phyloP scores from a whole-genome alignment of 2,797 vertebrate species.

The Lacerta bilineata region DNA sequence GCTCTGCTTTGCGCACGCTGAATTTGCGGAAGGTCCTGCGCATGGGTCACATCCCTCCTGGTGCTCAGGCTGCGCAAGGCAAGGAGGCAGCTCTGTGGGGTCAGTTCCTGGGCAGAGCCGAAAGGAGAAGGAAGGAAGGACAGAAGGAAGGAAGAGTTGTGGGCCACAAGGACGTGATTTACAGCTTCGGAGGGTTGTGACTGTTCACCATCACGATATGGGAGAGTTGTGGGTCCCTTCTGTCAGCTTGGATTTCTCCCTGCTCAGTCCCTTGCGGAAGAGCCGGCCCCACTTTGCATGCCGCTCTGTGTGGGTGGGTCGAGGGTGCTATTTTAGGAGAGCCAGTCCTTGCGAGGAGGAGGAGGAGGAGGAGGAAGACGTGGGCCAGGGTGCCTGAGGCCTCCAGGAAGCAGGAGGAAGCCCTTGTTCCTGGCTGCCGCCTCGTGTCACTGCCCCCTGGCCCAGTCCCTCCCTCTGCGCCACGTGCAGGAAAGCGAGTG shows the following conservation, averaged over 20 bases:
- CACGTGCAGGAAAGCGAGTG: not conserved
- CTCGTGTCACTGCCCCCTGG: not conserved
- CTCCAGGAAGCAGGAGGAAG: no score
- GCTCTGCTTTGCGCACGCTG: not conserved
- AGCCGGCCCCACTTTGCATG: not conserved
- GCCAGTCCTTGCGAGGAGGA: no score
- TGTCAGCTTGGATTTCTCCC: accelerated
- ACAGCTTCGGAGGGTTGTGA: no score
- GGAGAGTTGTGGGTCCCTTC: no score
- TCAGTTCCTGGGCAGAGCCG: not conserved
- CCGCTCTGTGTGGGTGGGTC: not conserved
- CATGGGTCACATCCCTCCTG: not conserved
- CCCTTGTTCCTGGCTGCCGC: no score
- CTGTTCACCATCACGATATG: no score
- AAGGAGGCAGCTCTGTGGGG: not conserved
- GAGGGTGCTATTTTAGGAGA: no score
- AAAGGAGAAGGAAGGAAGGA: no score
- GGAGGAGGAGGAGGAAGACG: no score
- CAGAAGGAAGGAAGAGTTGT: not conserved
- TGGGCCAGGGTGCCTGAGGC: no score
- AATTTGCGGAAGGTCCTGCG: not conserved
- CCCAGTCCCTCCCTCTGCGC: not conserved
- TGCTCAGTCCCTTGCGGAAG: not conserved
- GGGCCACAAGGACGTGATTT: not conserved
- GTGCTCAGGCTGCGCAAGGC: not conserved